phyloP scores from a whole-genome alignment of 2,888 invertebrate species.

The Mactromeris polynyma region DNA sequence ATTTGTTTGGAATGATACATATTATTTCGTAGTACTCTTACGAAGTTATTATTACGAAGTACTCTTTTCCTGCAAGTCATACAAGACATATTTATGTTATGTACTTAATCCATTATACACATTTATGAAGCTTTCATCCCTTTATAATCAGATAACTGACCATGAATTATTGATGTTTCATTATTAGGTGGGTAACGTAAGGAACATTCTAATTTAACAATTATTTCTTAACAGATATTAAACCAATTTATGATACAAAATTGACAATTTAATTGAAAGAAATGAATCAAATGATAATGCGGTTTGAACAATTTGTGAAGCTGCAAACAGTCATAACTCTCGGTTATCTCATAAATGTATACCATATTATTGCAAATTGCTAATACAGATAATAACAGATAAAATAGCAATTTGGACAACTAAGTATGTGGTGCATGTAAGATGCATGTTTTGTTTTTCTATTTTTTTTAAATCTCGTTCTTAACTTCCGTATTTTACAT shows the following conservation, averaged over 20 bases:
- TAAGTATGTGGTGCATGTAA: slow-evolving; percentile 1
- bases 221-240: neutral
- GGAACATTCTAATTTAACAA: neutral
- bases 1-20: neutral
- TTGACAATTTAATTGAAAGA: neutral
- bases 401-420: neutral
- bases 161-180: neutral
- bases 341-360: too few relatives aligned
- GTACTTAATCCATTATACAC: too few relatives aligned
- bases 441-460: slow-evolving; percentile 15
- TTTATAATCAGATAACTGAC: neutral
- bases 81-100: too few relatives aligned
- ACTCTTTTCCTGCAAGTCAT: neutral
- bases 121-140: too few relatives aligned
- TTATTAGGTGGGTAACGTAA: neutral
- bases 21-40: too few relatives aligned
- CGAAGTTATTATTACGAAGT: too few relatives aligned
- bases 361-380: neutral
- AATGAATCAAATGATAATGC: too few relatives aligned
- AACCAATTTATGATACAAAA: neutral
- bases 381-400: neutral
- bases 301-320: too few relatives aligned
- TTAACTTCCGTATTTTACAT: neutral
- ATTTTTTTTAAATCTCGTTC: neutral
- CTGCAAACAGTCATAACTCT: too few relatives aligned